These are phyloP conservation scores for Drosophila merina DNA, from an alignment of 2,888 invertebrate species.

Conservation along the genomic window DNA sequence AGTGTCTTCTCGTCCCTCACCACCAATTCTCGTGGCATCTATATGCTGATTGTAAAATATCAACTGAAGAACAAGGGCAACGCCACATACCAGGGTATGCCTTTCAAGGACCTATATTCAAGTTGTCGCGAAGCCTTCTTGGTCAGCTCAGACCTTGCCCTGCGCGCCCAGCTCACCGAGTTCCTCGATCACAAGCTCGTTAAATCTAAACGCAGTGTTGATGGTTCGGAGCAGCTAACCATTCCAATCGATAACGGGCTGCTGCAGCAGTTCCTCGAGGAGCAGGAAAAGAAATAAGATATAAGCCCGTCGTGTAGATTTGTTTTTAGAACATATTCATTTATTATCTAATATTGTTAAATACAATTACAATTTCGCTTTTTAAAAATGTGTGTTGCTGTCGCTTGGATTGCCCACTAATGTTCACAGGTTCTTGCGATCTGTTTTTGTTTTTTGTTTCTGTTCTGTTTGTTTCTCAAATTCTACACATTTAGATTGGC, in stretches of 20 bases:
- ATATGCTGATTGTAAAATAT: slow-evolving; percentile 91
- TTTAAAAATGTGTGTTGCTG: slow-evolving; percentile 57
- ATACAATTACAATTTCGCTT: slow-evolving; percentile 69
- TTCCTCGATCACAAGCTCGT: slow-evolving; percentile 97
- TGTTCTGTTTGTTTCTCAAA: slow-evolving; percentile 39
- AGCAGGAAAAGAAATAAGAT: slow-evolving; percentile 80
- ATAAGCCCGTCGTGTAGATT: slow-evolving; percentile 23
- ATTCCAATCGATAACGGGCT: slow-evolving; percentile 91
- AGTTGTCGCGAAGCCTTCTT: slow-evolving; percentile 94
- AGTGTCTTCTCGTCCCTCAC: slow-evolving; percentile 96
- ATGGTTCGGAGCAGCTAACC: slow-evolving; percentile 92
- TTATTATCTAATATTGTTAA: slow-evolving; percentile 74
- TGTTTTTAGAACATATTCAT: slow-evolving; percentile 70
- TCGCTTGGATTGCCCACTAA: slow-evolving; percentile 29
- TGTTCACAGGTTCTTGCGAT: slow-evolving; percentile 21
- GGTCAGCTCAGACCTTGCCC: slow-evolving; percentile 95
- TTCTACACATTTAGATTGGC: slow-evolving; percentile 77
- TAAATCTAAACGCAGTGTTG: slow-evolving; percentile 90
- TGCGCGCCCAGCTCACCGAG: slow-evolving; percentile 96
- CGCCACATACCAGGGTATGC: slow-evolving; percentile 91
- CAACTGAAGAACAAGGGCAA: slow-evolving; percentile 91
- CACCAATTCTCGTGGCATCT: slow-evolving; percentile 93
- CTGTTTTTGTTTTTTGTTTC: background rate
- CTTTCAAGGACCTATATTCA: slow-evolving; percentile 94
- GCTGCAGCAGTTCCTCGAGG: slow-evolving; percentile 90